Evolutionary conservation across 1,140 invertebrate species (phyloP).

Genomic region (Globodera ellingtonae): DNA sequence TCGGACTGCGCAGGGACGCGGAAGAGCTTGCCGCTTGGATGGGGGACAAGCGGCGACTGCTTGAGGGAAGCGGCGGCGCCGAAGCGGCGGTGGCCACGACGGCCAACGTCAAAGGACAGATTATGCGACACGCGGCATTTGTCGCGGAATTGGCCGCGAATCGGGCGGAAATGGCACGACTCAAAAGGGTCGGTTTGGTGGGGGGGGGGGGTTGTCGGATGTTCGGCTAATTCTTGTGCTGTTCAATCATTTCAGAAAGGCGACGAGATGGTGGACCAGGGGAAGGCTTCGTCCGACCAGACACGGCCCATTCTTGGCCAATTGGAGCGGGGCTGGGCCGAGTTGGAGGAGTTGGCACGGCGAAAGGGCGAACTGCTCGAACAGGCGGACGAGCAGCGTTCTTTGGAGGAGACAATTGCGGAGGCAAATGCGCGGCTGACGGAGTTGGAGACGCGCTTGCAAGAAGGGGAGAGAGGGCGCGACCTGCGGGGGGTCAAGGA

Average conservation of each 20-base stretch:
- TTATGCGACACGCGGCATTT: conserved; percentile 82
- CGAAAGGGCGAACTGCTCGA: conserved; percentile 81
- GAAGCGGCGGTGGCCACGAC: conserved; percentile 23
- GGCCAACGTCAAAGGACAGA: neutral
- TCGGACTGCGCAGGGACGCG: conserved; percentile 76
- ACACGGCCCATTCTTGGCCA: neutral
- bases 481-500: conserved; percentile 86
- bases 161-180: conserved; percentile 14
- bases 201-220: too few relatives aligned
- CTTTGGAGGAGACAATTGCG: conserved; percentile 75
- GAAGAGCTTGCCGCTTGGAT: conserved; percentile 87
- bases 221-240: neutral
- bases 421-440: conserved; percentile 79
- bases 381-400: conserved; percentile 78
- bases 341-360: conserved; percentile 74
- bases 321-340: conserved; percentile 75
- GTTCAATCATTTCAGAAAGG: conserved; percentile 6
- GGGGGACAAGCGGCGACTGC: conserved; percentile 82
- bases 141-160: conserved; percentile 78
- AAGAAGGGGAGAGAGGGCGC: conserved; percentile 77
- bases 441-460: conserved; percentile 72
- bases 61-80: conserved; percentile 62
- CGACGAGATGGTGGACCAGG: neutral
- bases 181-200: neutral
- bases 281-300: neutral